Evolutionary conservation across 2,797 vertebrate species (phyloP).

Genomic region (Lagorchestes hirsutus): DNA sequence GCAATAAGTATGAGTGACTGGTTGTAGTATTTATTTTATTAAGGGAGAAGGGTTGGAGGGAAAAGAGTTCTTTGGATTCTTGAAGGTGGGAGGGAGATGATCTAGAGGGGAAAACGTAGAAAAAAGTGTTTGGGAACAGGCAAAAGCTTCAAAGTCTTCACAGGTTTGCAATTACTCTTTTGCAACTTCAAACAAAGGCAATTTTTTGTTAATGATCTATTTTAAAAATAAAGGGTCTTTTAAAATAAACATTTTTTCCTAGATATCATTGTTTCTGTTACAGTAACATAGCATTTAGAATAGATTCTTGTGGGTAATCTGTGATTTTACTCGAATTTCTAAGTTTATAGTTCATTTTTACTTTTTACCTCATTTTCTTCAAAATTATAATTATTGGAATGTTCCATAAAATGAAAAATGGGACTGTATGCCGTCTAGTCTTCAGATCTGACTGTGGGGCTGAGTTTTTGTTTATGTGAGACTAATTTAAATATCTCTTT

Average conservation of each 20-base stretch:
- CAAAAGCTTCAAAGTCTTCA: neutral
- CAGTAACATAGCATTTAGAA: neutral
- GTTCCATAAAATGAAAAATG: neutral
- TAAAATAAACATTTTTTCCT: neutral
- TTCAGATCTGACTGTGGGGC: neutral
- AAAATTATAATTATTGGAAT: neutral
- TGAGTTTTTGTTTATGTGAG: neutral
- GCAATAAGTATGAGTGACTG: neutral
- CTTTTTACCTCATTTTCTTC: neutral
- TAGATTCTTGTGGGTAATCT: neutral
- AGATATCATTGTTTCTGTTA: slow-evolving; percentile 10
- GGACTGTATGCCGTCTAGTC: neutral
- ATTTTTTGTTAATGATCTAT: neutral
- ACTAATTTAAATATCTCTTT: slow-evolving; percentile 2
- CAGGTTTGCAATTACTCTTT: neutral
- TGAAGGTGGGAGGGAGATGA: neutral
- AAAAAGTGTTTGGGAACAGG: neutral
- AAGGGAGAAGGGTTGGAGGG: neutral
- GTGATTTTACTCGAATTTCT: neutral
- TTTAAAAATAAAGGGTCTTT: neutral
- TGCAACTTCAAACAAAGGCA: neutral
- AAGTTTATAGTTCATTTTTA: neutral
- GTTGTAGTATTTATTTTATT: neutral
- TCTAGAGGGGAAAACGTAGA: neutral
- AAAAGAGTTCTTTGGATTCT: neutral